Evolutionary conservation across 2,888 invertebrate species (phyloP).

Genomic region (Eurytoma adleriae): DNA sequence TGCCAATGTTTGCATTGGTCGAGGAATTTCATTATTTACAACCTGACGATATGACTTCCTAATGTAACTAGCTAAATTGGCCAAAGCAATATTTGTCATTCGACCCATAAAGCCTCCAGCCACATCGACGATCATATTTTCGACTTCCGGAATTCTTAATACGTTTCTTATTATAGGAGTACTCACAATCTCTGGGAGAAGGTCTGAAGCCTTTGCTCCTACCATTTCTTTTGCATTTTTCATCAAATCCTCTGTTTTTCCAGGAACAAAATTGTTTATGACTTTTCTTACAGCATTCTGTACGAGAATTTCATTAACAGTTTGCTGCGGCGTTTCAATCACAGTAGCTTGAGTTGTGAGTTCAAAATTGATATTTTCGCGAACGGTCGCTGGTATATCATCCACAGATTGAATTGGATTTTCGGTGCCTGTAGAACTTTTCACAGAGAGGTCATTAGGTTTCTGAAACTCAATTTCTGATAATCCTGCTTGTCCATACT

Average conservation of each 20-base stretch:
- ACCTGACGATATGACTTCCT: constrained; percentile 23
- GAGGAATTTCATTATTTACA: constrained; percentile 32
- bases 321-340: not conserved
- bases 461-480: not conserved
- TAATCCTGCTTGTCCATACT: not conserved
- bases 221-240: constrained; percentile 47
- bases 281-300: constrained; percentile 62
- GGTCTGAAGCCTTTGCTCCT: constrained; percentile 47
- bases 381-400: constrained; percentile 18
- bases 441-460: not conserved
- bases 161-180: constrained; percentile 63
- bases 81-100: constrained; percentile 9
- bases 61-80: constrained; percentile 9
- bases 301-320: constrained; percentile 27
- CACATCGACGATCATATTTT: constrained; percentile 60
- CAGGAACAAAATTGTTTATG: constrained; percentile 64
- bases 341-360: too few species aligned
- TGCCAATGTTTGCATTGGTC: constrained; percentile 4
- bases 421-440: constrained; percentile 1
- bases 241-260: constrained; percentile 36
- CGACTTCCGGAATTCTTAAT: constrained; percentile 62
- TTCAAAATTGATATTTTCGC: not conserved
- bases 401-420: constrained; percentile 32
- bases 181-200: constrained; percentile 60
- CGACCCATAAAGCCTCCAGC: constrained; percentile 59